A percentile compares a stretch with the other conserved stretches of the same genome.
phyloP scores from a whole-genome alignment of 2,113 vertebrate genomes.

The Erythrocercus mccallii region DNA sequence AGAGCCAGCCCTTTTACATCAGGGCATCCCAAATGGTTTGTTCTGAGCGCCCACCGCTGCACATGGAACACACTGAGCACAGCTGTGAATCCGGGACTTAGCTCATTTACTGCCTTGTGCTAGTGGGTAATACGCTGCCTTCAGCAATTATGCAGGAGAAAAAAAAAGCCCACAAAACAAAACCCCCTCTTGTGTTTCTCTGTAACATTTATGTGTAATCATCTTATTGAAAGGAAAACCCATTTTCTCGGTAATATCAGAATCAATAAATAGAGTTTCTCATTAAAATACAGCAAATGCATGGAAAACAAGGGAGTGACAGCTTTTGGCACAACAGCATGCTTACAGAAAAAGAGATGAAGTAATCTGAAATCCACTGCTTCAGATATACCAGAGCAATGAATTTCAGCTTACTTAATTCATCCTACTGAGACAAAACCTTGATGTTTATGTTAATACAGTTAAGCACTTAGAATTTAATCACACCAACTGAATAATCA shows the following conservation, averaged over 20 bases:
- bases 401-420: constrained; percentile 23
- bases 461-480: constrained; percentile 18
- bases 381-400: background rate
- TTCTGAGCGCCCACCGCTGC: accelerated
- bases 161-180: background rate
- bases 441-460: constrained; percentile 6
- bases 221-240: background rate
- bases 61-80: background rate
- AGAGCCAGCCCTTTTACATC: background rate
- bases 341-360: background rate
- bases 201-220: constrained; percentile 10
- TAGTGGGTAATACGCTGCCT: background rate
- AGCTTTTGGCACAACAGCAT: background rate
- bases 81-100: background rate
- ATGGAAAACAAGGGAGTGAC: background rate
- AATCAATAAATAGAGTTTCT: constrained; percentile 28
- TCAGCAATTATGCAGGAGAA: background rate
- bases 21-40: background rate
- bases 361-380: background rate
- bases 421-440: background rate
- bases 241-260: background rate
- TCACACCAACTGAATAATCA: constrained; percentile 25
- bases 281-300: background rate
- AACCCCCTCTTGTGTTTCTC: background rate
- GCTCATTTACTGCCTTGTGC: background rate